Evolutionary conservation across 2,797 vertebrate species (phyloP).

Genomic region (Sebastes vulpes): DNA sequence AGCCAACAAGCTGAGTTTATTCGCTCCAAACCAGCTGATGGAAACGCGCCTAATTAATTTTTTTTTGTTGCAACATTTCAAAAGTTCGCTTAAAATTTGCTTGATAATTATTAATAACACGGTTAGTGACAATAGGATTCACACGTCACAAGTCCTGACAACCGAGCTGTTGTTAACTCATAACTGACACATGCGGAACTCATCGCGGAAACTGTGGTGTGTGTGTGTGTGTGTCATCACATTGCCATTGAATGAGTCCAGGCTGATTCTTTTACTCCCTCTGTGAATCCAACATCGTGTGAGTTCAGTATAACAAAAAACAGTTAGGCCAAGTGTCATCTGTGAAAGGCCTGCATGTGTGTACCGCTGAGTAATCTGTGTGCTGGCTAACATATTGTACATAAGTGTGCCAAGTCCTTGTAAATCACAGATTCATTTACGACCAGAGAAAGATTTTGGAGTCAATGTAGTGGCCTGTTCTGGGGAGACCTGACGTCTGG

Average conservation of each 20-base stretch:
- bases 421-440: slow-evolving; percentile 35
- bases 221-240: slow-evolving; percentile 13
- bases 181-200: background rate
- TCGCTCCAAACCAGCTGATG: too few relatives aligned
- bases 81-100: too few relatives aligned
- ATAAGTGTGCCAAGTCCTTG: slow-evolving; percentile 26
- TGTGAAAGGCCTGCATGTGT: background rate
- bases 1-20: too few relatives aligned
- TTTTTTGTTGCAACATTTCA: too few relatives aligned
- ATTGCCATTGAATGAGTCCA: background rate
- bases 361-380: background rate
- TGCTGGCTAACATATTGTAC: background rate
- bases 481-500: background rate
- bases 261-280: background rate
- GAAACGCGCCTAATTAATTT: too few relatives aligned
- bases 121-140: background rate
- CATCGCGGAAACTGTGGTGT: background rate
- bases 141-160: background rate
- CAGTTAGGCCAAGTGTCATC: background rate
- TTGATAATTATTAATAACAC: too few relatives aligned
- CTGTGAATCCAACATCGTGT: background rate
- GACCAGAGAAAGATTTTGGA: background rate
- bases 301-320: background rate
- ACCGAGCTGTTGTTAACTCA: background rate
- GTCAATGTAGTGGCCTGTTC: background rate